phyloP scores from a whole-genome alignment of 2,113 vertebrate genomes.

The Nansenia antarctica region DNA sequence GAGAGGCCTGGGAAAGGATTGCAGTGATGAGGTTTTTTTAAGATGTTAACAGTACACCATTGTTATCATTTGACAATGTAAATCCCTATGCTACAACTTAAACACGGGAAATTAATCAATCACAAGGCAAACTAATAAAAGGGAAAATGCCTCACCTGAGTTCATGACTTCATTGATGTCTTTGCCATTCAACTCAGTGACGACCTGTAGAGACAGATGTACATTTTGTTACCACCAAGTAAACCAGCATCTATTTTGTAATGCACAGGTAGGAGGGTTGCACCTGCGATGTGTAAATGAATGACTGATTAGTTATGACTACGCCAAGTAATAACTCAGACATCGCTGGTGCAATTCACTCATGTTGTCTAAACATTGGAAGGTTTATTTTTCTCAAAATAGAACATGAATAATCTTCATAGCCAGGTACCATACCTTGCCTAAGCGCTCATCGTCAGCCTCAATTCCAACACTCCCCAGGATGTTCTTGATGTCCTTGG shows the following conservation, averaged over 20 bases:
- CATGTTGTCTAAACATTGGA: too few relatives aligned
- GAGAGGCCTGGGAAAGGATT: slow-evolving; percentile 65
- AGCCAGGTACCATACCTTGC: slow-evolving; percentile 62
- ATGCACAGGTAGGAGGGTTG: too few relatives aligned
- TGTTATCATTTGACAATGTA: too few relatives aligned
- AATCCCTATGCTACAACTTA: neutral
- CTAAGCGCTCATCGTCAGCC: slow-evolving; percentile 78
- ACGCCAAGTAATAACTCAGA: too few relatives aligned
- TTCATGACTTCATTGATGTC: slow-evolving; percentile 69
- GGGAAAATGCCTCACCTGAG: slow-evolving; percentile 55
- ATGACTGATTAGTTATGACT: too few relatives aligned
- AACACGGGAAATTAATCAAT: too few relatives aligned
- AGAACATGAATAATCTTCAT: neutral
- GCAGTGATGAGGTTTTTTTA: too few relatives aligned
- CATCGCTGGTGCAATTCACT: too few relatives aligned
- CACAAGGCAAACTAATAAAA: neutral
- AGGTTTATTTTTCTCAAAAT: neutral
- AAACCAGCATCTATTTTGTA: too few relatives aligned
- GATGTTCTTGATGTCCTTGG: slow-evolving; percentile 81
- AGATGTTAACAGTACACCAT: too few relatives aligned
- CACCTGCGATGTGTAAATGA: too few relatives aligned
- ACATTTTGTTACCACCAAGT: neutral
- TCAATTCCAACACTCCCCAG: slow-evolving; percentile 82
- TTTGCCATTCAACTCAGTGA: slow-evolving; percentile 79
- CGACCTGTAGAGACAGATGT: slow-evolving; percentile 61